phyloP scores from a whole-genome alignment of 2,113 vertebrate genomes.

The Leptosomus discolor region DNA sequence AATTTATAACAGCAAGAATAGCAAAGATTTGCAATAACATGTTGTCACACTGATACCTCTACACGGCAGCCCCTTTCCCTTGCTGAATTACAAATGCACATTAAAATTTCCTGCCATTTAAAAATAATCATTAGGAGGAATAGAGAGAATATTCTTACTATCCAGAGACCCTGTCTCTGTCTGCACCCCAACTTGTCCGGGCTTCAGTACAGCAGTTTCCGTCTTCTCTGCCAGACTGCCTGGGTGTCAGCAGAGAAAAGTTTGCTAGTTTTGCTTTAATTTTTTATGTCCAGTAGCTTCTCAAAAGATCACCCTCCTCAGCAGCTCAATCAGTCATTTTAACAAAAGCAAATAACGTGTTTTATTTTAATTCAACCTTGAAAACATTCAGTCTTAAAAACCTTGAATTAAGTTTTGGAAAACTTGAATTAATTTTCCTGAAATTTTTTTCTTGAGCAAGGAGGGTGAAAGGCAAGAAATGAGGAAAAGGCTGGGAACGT shows the following conservation, averaged over 20 bases:
- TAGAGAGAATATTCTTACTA: not conserved
- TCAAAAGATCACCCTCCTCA: not conserved
- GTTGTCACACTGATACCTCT: not conserved
- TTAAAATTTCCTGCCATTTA: slow-evolving; percentile 51
- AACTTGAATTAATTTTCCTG: not conserved
- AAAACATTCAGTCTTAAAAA: not conserved
- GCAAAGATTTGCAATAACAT: not conserved
- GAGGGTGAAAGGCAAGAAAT: not conserved
- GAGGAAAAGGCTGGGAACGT: not conserved
- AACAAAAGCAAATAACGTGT: not conserved
- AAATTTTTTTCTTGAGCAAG: not conserved
- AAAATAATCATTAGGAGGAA: slow-evolving; percentile 41
- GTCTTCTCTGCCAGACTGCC: not conserved
- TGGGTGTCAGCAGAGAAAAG: not conserved
- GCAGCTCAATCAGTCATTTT: not conserved
- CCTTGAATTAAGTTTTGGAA: not conserved
- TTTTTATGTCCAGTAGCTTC: not conserved
- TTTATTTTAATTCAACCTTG: not conserved
- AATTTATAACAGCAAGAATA: not conserved
- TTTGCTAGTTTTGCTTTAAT: not conserved
- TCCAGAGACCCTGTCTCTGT: not conserved
- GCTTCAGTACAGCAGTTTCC: not conserved
- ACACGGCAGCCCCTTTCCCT: not conserved
- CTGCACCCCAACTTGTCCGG: not conserved
- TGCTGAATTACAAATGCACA: slow-evolving; percentile 22